Evolutionary conservation across 2,888 invertebrate genomes (phyloP), one percentile per base, ranked within the genome.

Genomic region (Sesia apiformis): DNA sequence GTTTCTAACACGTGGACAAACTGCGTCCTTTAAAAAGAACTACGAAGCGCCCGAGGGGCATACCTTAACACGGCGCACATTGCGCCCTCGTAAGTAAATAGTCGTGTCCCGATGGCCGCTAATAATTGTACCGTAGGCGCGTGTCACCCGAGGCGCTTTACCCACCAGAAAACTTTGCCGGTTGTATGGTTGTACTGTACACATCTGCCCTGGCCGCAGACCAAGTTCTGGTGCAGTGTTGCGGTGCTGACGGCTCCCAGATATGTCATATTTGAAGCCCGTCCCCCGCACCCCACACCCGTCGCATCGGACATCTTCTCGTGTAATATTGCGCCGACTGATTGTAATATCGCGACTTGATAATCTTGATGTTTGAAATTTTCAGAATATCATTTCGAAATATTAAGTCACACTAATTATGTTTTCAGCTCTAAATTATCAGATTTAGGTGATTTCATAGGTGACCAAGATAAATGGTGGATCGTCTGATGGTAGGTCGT

Each of bases 131-230:
- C 62, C 49, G 61, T 80, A 81, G 83, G 81, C 81, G 71, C 74
- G 67, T 65, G 61, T 69, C 65, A 74, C 87, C 76, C 67, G 74
- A 63, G 81, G 86, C 85, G 74, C 64, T 75, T 74, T 75, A 74
- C 72, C 74, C 54, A 55, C 65, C 60, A 71, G 73, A 78, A 81
- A 87, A 85, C 82, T 84, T 83, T 72, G 66, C 68, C 70, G 64
- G 62, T 62, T 62, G 63, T 65, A 60, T 61, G 38, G 40, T 51
- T 57, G 55, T 58, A 55, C 51, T 54, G 58, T 66, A 76, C 78
- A 83, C 83, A 84, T 83, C 79, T 84, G 84, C 66, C 75, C 75
- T 78, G 81, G 79, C 85, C 85, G 72, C 84, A 82, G 86, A 84
- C 74, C 78, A 87, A 87, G 84, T 87, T 84, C 80, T 80, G 74